Base-by-base conservation (phyloP, 2,797 vertebrate species). In the Cynopterus sphinx region DNA sequence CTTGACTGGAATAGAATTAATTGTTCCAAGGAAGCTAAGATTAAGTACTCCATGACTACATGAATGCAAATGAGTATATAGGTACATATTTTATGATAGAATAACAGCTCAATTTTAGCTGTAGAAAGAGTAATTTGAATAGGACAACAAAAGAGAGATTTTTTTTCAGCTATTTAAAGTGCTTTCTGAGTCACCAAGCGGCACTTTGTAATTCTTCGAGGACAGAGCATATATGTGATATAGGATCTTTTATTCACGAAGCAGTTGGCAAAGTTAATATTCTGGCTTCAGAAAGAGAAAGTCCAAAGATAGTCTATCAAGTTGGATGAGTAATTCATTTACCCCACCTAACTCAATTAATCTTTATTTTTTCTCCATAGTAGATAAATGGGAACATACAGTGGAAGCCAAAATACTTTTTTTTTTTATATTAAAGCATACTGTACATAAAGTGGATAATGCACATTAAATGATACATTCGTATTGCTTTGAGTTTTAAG, bases 201-300 rank as follows among this genome's bases (percentile, higher is more conserved):
- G 51, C 3, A 49, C 28, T 59, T 87, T 49, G 4, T 51, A 59
- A 65, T 73, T 89, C 79, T 63, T 92, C 24, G 68, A 92, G 71
- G 87, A 79, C 31, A 94, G 26, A 57, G 4, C 17, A 68, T n/a
- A 57, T 9, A 41, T 36, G 46, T 95, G 63, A 93, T 67, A 86
- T 79, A 81, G 26, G 31, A 71, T 33, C 22, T 90, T 87, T 74
- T 55, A 92, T 43, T 86, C 79, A 70, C 3, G 28, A 91, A 90
- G 59, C 13, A 19, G 6, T 73, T 86, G 70, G 9, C 77, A 89
- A 94, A 95, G n/a, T 87, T 91, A 96, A 97, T 74, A 93, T 68
- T 67, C 73, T 49, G 15, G 19, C 26, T 92, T 91, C 39, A 86
- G 74, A 85, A 92, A 77, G 26, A 78, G 7, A 57, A 53, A 61